Base-by-base conservation (phyloP, 2,113 vertebrate species). In the Myotis brandtii region DNA sequence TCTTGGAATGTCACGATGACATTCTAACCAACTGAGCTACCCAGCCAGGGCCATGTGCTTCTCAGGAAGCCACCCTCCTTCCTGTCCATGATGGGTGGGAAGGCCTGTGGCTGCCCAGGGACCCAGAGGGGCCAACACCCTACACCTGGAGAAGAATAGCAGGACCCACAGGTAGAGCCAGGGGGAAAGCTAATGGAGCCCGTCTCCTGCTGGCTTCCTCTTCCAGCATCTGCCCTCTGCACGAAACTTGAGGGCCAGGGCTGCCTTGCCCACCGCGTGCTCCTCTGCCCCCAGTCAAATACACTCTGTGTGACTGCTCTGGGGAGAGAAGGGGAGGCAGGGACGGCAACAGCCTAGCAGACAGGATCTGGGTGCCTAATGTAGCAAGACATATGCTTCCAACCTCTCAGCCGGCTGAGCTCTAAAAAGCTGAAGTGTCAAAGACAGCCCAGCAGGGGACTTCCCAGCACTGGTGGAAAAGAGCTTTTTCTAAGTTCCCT, bases 231-330 rank as follows among this genome's bases (percentile, higher is more conserved):
- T 16, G 17, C 43, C 37, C 5, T 4, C 48, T 92, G n/a, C 75
- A 81, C 1, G 2, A 5, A 48, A 6, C 67, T 1, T 43, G 27
- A 37, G 7, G 59, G 20, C 59, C 0, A 0, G 52, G 25, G 14
- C 18, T 5, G 37, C 81, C 94, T 17, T 12, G 20, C 6, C 11
- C 2, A 0, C 34, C 1, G 0, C 0, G 4, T 30, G 46, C 34
- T n/a, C 12, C 37, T 23, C 6, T 9, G 13, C 8, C 43, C 54
- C 16, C 21, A 5, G 8, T 9, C 21, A 4, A n/a, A 73, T 3
- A 8, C 1, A 3, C 10, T 2, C 1, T 1, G 2, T 48, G 14
- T 14, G 32, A 7, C 54, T 27, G 3, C 52, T 52, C 27, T 4
- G 23, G 25, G 13, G 70, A 46, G 18, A 37, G 37, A 69, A 32